Evolutionary conservation across 2,797 vertebrate species (phyloP).

Genomic region (Setipinna tenuifilis): DNA sequence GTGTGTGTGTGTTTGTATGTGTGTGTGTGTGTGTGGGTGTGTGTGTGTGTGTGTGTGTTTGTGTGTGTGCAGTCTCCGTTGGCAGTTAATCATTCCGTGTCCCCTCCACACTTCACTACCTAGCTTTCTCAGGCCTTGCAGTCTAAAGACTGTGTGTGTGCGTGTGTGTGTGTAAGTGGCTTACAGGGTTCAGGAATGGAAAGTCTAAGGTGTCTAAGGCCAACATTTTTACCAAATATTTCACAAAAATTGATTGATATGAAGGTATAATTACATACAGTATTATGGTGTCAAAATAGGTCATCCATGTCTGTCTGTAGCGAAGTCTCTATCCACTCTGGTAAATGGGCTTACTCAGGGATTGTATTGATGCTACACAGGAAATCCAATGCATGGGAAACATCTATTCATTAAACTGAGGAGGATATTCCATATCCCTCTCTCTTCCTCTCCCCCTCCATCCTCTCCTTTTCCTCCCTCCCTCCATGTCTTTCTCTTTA

Average conservation of each 20-base stretch:
- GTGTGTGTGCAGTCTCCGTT: no score
- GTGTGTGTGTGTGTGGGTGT: background rate
- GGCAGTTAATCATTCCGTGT: no score
- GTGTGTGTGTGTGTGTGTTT: background rate
- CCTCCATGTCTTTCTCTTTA: background rate
- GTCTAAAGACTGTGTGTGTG: background rate
- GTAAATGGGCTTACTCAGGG: background rate
- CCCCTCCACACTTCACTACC: no score
- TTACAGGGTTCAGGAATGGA: no score
- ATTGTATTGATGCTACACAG: background rate
- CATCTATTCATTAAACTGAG: background rate
- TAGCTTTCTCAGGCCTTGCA: no score
- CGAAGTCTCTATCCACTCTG: background rate
- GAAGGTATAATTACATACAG: no score
- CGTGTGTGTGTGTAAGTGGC: background rate
- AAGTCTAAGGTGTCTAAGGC: no score
- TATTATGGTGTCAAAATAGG: no score
- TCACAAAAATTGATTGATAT: no score
- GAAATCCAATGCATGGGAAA: constrained; percentile 17
- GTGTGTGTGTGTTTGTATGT: background rate
- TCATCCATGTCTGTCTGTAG: background rate
- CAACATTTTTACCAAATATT: no score
- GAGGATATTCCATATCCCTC: background rate
- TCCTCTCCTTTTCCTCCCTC: background rate
- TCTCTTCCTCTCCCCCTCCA: no score